Evolutionary conservation across 2,797 vertebrate species (phyloP).

Genomic region (Malurus splendens): DNA sequence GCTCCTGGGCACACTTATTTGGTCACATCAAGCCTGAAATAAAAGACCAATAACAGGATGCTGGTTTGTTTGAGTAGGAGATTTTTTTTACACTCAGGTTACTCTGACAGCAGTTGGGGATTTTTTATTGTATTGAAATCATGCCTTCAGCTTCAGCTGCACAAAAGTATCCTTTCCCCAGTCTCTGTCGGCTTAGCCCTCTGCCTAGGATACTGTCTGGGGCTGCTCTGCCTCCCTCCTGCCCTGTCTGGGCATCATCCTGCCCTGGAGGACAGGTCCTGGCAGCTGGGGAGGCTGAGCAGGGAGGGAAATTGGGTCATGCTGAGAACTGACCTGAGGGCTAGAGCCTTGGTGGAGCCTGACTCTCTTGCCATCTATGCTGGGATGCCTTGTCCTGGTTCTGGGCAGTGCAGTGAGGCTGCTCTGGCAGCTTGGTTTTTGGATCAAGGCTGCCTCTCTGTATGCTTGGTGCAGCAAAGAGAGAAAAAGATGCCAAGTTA

Average conservation of each 20-base stretch:
- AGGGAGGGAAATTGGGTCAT: rapidly evolving
- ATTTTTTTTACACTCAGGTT: neutral
- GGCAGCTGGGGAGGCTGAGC: rapidly evolving
- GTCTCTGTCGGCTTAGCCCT: rapidly evolving
- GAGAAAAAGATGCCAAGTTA: neutral
- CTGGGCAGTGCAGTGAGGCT: neutral
- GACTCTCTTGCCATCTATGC: neutral
- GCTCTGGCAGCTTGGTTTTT: neutral
- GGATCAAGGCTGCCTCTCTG: neutral
- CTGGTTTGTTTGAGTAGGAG: neutral
- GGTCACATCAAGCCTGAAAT: neutral
- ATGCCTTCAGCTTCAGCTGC: neutral
- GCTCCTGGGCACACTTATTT: neutral
- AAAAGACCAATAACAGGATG: neutral
- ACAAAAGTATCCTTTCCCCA: neutral
- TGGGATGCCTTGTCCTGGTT: neutral
- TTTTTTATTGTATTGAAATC: neutral
- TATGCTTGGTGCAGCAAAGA: neutral
- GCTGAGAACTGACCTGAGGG: neutral
- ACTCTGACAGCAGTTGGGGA: neutral
- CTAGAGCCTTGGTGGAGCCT: neutral
- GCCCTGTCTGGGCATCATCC: neutral
- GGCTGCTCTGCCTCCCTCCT: neutral
- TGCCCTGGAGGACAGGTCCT: neutral
- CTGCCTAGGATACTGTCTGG: rapidly evolving